Conservation (phyloP, 2,797 vertebrate species). For the Setipinna tenuifilis region DNA sequence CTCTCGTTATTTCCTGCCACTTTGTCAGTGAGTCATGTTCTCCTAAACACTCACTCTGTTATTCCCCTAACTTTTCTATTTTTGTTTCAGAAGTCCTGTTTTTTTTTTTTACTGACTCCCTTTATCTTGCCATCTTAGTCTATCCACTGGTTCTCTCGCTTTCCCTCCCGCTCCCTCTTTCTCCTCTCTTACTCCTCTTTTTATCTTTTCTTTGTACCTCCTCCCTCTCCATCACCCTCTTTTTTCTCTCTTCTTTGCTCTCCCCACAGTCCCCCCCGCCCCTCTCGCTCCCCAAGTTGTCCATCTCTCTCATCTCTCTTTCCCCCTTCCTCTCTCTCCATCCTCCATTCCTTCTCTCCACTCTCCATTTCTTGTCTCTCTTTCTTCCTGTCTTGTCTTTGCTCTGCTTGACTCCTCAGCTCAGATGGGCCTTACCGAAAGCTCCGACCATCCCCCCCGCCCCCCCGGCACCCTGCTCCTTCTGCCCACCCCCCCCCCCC, state of each 20-base stretch:
- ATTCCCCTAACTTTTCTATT: neutral
- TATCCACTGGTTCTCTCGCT: neutral
- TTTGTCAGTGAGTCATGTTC: constrained; percentile 6
- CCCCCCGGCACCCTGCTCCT: constrained; percentile 28
- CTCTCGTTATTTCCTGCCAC: neutral
- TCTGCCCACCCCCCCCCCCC: constrained; percentile 10
- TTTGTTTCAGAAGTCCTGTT: neutral
- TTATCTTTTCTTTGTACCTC: neutral
- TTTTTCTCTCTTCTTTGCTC: constrained; percentile 49
- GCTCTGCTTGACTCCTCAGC: neutral
- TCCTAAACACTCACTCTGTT: neutral
- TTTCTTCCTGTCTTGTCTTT: neutral
- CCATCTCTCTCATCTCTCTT: neutral
- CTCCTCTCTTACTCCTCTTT: constrained; percentile 27
- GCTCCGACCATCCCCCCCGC: constrained; percentile 28
- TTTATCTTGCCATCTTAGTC: neutral
- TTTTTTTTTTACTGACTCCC: neutral
- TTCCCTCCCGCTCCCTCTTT: neutral
- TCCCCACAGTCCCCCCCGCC: neutral
- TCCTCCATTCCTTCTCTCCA: neutral
- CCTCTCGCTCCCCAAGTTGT: neutral
- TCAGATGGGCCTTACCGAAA: constrained; percentile 35
- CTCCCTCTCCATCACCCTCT: neutral
- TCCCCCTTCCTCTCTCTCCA: neutral
- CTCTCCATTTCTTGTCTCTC: neutral